phyloP scores from a whole-genome alignment of 2,888 invertebrate species.

The Merodon equestris region DNA sequence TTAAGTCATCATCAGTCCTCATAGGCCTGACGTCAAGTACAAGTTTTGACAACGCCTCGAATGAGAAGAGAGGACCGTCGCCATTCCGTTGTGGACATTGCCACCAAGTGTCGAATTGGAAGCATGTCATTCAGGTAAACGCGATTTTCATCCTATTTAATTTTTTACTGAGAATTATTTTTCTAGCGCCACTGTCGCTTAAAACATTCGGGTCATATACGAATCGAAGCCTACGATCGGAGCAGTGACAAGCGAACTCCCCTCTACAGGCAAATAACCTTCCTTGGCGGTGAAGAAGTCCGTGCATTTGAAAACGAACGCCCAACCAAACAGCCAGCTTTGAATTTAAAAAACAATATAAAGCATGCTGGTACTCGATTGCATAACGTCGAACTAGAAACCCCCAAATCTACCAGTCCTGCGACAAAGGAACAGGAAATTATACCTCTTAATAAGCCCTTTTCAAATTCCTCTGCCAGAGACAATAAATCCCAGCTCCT shows the following conservation, averaged over 20 bases:
- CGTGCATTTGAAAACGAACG: no score
- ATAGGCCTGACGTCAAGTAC: background rate
- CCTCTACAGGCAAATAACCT: slow-evolving; percentile 73
- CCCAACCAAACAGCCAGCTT: no score
- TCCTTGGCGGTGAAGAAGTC: no score
- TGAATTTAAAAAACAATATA: no score
- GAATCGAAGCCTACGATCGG: slow-evolving; percentile 81
- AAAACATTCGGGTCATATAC: slow-evolving; percentile 88
- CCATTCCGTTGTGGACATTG: slow-evolving; percentile 88
- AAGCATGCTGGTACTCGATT: no score
- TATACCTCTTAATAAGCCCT: no score
- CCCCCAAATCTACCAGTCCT: no score
- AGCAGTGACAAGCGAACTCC: slow-evolving; percentile 71
- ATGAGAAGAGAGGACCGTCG: background rate
- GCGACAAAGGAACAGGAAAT: no score
- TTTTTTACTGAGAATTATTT: slow-evolving; percentile 45
- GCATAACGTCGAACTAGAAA: no score
- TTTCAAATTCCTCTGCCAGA: no score
- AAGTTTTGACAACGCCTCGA: background rate
- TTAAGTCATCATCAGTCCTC: background rate
- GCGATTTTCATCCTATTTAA: slow-evolving; percentile 15
- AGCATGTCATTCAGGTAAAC: slow-evolving; percentile 81
- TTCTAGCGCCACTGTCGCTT: slow-evolving; percentile 87
- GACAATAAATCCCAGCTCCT: no score
- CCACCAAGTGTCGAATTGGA: slow-evolving; percentile 90